phyloP scores from a whole-genome alignment of 92 coral and sea anemone species.

The Epizoanthus stellaris region DNA sequence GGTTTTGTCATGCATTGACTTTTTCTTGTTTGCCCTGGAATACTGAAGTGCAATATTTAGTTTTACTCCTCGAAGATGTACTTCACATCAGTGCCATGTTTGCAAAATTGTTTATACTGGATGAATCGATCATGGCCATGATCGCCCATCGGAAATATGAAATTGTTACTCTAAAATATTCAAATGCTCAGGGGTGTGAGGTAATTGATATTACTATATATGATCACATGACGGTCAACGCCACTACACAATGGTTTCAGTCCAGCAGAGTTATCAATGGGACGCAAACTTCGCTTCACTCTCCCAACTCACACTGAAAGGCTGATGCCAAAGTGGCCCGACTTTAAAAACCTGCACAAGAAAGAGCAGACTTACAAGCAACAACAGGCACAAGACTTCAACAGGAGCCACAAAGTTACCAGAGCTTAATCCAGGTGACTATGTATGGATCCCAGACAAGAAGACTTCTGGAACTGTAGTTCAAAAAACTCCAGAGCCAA shows the following conservation, averaged over 20 bases:
- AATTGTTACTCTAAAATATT: too few species aligned
- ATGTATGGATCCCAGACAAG: conserved; percentile 2
- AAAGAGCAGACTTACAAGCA: conserved; percentile 4
- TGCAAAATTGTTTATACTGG: too few species aligned
- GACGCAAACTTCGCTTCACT: conserved; percentile 11
- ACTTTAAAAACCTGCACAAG: conserved; percentile 29
- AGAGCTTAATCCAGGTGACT: conserved; percentile 24
- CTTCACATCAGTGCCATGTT: too few species aligned
- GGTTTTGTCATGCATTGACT: too few species aligned
- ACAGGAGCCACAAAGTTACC: conserved; percentile 24
- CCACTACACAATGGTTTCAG: conserved; percentile 43
- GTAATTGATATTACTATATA: too few species aligned
- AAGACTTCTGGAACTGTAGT: neutral
- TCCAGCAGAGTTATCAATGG: conserved; percentile 47
- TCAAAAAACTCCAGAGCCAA: conserved; percentile 34
- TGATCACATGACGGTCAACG: too few species aligned
- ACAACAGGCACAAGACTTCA: neutral
- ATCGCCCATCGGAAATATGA: too few species aligned
- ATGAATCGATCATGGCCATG: too few species aligned
- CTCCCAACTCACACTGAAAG: conserved; percentile 18
- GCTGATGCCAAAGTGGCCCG: conserved; percentile 26
- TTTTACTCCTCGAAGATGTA: too few species aligned
- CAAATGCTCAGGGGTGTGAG: too few species aligned
- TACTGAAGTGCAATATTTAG: too few species aligned
- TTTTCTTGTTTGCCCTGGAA: too few species aligned